phyloP scores from a whole-genome alignment of 2,797 vertebrate genomes.

The Hoplostethus atlanticus region DNA sequence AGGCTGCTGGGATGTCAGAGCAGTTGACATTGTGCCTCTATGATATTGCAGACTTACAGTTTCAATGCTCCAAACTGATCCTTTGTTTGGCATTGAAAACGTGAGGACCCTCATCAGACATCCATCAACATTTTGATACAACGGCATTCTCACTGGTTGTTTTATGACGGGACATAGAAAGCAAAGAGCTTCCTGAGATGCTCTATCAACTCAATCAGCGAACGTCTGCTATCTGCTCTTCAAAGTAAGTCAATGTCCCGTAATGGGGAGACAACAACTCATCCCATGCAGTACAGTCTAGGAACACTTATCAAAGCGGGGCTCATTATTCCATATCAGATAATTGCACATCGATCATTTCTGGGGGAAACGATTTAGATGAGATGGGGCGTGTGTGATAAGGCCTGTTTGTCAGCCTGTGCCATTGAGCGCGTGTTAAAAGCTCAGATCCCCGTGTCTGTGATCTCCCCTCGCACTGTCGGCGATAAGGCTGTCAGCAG shows the following conservation, averaged over 20 bases:
- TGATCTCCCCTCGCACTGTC: slow-evolving; percentile 72
- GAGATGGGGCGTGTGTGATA: slow-evolving; percentile 76
- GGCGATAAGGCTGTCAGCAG: slow-evolving; percentile 80
- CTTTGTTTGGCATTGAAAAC: neutral
- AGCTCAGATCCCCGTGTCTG: slow-evolving; percentile 75
- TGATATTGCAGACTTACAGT: slow-evolving; percentile 24
- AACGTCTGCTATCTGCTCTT: slow-evolving; percentile 63
- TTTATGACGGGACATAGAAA: slow-evolving; percentile 49
- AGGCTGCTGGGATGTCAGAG: slow-evolving; percentile 51
- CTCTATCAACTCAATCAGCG: slow-evolving; percentile 63
- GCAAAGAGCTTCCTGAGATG: slow-evolving; percentile 36
- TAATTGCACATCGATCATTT: slow-evolving; percentile 86
- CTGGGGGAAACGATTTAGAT: slow-evolving; percentile 82
- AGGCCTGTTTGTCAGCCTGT: slow-evolving; percentile 74
- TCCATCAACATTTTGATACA: neutral
- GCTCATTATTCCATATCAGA: slow-evolving; percentile 83
- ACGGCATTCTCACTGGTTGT: neutral
- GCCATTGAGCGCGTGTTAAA: slow-evolving; percentile 68
- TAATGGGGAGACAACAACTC: slow-evolving; percentile 70
- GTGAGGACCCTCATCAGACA: neutral
- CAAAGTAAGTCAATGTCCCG: slow-evolving; percentile 51
- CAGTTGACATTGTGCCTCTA: slow-evolving; percentile 45
- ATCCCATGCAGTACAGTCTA: slow-evolving; percentile 71
- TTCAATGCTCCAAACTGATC: neutral
- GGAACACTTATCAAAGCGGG: slow-evolving; percentile 78